phyloP scores from a whole-genome alignment of 2,113 vertebrate species.

The Chroicocephalus ridibundus region DNA sequence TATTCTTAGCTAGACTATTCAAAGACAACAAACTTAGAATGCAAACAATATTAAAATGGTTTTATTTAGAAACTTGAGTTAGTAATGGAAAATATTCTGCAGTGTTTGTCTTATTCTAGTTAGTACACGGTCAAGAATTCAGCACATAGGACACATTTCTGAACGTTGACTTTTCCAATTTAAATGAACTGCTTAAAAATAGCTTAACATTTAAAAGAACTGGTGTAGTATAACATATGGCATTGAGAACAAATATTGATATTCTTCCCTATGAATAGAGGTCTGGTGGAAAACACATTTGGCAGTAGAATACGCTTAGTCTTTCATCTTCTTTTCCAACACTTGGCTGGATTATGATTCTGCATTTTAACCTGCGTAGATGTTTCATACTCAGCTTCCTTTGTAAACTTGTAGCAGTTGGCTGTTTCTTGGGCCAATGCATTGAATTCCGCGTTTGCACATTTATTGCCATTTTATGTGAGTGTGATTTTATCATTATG shows the following conservation, averaged over 20 bases:
- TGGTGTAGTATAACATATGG: not conserved
- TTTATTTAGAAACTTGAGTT: conserved; percentile 45
- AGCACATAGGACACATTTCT: conserved; percentile 2
- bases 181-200: conserved; percentile 33
- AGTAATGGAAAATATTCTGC: conserved; percentile 30
- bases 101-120: not conserved
- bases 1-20: not conserved
- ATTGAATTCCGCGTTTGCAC: not conserved
- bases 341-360: not conserved
- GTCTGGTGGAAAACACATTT: conserved; percentile 1
- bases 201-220: conserved; percentile 20
- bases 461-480: not conserved
- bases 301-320: not conserved
- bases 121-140: conserved; percentile 18
- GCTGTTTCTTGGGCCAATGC: not conserved
- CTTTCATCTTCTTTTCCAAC: not conserved
- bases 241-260: conserved; percentile 29
- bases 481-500: not conserved
- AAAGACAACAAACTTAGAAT: not conserved
- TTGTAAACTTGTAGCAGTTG: not conserved
- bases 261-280: not conserved
- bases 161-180: conserved; percentile 8
- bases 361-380: not conserved
- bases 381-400: not conserved
- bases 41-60: not conserved